phyloP scores from a whole-genome alignment of 2,797 vertebrate species.

The Pipistrellus nathusii region DNA sequence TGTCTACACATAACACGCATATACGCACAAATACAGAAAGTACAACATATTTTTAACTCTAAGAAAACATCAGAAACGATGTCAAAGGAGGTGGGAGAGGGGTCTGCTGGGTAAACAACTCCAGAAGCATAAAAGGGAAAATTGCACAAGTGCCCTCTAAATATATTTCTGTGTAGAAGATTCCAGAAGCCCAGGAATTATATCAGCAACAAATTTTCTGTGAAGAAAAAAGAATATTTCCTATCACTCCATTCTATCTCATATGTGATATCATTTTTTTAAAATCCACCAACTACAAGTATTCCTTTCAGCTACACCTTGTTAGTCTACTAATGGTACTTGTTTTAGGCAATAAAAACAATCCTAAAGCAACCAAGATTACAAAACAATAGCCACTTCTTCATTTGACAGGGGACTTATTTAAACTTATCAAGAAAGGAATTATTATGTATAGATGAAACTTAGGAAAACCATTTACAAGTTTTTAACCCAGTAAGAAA shows the following conservation, averaged over 20 bases:
- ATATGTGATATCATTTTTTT: conserved; percentile 30
- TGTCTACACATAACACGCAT: neutral
- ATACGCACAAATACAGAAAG: neutral
- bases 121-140: conserved; percentile 18
- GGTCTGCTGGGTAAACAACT: neutral
- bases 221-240: neutral
- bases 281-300: conserved; percentile 45
- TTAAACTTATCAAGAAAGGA: conserved; percentile 45
- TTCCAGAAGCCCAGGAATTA: neutral
- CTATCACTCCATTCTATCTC: conserved; percentile 8
- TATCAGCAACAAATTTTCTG: neutral
- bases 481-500: conserved; percentile 53
- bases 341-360: conserved; percentile 34
- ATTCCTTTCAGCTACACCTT: conserved; percentile 48
- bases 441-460: conserved; percentile 3
- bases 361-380: conserved; percentile 41
- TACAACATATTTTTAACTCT: neutral
- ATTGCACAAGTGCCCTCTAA: conserved; percentile 49
- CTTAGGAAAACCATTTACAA: conserved; percentile 59
- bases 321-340: neutral
- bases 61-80: conserved; percentile 12
- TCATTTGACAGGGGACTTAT: conserved; percentile 50
- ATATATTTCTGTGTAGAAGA: neutral
- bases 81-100: neutral
- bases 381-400: conserved; percentile 41